Conservation (phyloP, 2,113 vertebrate genomes). For the Bagarius yarrelli region DNA sequence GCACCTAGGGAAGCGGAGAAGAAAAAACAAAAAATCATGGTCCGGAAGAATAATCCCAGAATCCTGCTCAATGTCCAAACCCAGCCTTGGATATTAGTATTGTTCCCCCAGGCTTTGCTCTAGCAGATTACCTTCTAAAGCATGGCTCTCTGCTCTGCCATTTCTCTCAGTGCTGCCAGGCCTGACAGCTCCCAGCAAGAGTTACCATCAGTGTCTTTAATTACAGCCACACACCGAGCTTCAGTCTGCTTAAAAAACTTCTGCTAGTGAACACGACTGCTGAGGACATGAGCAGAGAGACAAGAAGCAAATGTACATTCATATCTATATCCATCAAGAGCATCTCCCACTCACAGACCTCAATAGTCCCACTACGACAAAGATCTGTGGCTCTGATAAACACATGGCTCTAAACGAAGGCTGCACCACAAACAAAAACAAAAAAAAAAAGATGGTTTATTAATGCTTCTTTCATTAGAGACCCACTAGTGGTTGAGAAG, state of each 20-base stretch:
- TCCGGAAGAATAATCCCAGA: not conserved
- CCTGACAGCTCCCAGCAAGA: not conserved
- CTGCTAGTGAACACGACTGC: not conserved
- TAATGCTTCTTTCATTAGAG: not conserved
- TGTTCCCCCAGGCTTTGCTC: constrained; percentile 17
- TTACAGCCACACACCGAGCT: not conserved
- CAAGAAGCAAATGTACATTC: not conserved
- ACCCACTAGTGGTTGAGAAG: not conserved
- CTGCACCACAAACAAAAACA: not conserved
- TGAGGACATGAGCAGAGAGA: not conserved
- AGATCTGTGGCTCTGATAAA: constrained; percentile 3
- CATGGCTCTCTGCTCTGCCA: constrained; percentile 5
- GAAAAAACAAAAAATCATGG: constrained; percentile 3
- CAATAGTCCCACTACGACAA: not conserved
- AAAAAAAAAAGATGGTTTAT: not conserved
- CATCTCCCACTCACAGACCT: not conserved
- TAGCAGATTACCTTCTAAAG: constrained; percentile 18
- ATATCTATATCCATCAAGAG: not conserved
- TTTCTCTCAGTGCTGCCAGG: not conserved
- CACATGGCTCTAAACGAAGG: constrained; percentile 2
- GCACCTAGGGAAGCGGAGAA: not conserved
- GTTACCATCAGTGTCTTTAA: constrained; percentile 17
- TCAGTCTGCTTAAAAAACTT: not conserved
- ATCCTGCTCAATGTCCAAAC: not conserved
- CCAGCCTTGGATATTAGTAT: not conserved